Base-by-base conservation (phyloP, 2,113 vertebrate genomes). In the Leucopsar rothschildi region DNA sequence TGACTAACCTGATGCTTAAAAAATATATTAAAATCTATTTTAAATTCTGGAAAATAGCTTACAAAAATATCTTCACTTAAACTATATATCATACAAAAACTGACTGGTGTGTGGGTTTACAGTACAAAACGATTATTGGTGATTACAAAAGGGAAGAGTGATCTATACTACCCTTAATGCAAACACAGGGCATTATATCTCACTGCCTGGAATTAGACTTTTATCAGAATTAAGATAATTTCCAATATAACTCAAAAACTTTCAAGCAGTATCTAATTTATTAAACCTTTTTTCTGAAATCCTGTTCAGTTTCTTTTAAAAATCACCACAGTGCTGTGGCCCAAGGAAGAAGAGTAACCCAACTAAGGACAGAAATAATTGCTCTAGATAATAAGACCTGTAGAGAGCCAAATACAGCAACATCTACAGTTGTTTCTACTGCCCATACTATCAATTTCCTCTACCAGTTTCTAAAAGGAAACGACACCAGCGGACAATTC, bases 11-110 rank as follows among this genome's bases (percentile, higher is more conserved):
- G 82, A 97, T 97, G 95, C 59, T 92, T 97, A 66, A 95, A 97
- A 97, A 97, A 97, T 96, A 96, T 97, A 97, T 95, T 96, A 96
- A 96, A 96, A 96, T 94, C 80, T 80, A 53, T 73, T 88, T 91
- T 84, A 90, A 93, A 84, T 63, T 86, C 76, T 68, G 75, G 88
- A 96, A 86, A 91, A 92, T n/a, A 84, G 87, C 57, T 96, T 93
- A 97, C 66, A 75, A 78, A 90, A 76, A 82, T 65, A 94, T 86
- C 57, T 92, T 79, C 80, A 68, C 84, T 89, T 49, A 91, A 91
- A 94, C 28, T 56, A 76, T 56, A 78, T 83, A 91, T 88, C 33
- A 60, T 96, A 93, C 82, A 64, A 88, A 91, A 92, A 77, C 44
- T 42, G 69, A 88, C 68, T 50, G 37, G 64, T 73, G 39, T 56